These are phyloP conservation scores for Schizopygopsis pylzovi DNA, from an alignment of 2,797 vertebrate species.

Conservation along the genomic window DNA sequence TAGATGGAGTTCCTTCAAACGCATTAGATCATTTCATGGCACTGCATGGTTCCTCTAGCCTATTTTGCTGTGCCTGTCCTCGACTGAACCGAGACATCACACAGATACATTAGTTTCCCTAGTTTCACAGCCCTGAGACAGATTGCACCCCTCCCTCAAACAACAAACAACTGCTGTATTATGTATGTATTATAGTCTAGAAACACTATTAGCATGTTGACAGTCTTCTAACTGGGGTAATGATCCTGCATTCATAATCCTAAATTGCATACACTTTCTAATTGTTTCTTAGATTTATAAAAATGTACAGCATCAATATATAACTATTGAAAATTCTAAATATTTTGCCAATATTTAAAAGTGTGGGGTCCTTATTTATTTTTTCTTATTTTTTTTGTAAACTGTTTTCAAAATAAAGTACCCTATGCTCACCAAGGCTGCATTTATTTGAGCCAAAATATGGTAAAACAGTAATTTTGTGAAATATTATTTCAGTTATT, in stretches of 20 bases:
- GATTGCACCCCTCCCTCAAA: not conserved
- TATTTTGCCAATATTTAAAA: not conserved
- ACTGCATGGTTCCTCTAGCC: not conserved
- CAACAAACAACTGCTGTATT: constrained; percentile 31
- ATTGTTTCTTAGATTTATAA: not conserved
- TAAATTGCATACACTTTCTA: constrained; percentile 2
- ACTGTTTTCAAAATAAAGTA: too few relatives aligned
- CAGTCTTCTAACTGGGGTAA: constrained; percentile 25
- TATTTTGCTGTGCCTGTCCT: constrained; percentile 25
- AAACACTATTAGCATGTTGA: constrained; percentile 11
- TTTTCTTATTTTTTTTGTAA: not conserved
- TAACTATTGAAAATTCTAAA: constrained; percentile 1
- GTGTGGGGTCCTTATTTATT: too few relatives aligned
- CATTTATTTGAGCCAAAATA: not conserved
- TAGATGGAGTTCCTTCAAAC: constrained; percentile 15
- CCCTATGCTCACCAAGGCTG: too few relatives aligned
- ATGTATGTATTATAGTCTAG: constrained; percentile 33
- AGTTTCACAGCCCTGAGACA: constrained; percentile 31
- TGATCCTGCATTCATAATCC: constrained; percentile 8
- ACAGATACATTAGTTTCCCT: constrained; percentile 19
- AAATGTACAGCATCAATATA: not conserved
- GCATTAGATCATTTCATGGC: constrained; percentile 7
- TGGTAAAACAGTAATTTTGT: too few relatives aligned
- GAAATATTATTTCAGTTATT: too few relatives aligned
- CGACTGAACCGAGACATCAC: constrained; percentile 20